Base-by-base conservation (phyloP, 2,797 vertebrate species). In the Dicrostonyx torquatus region DNA sequence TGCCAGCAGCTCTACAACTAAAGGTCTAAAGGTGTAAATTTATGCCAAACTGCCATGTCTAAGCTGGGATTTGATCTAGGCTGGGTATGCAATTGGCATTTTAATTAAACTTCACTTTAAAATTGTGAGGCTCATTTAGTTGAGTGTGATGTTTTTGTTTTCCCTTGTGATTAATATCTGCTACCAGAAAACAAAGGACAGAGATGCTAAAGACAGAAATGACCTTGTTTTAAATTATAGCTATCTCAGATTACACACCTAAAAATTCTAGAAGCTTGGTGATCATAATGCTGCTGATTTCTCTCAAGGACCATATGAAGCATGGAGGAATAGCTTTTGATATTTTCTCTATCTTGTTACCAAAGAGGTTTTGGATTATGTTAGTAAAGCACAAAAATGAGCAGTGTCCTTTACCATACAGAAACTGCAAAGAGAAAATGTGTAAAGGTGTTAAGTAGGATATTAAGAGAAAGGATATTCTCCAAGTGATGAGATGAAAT, bases 341-440 rank as follows among this genome's bases (percentile, higher is more conserved):
- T 64, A 80, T 50, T 75, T 18, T 53, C 34, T 62, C 31, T 4
- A 29, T 26, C 20, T 79, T 50, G 11, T 15, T 58, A 6, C 60
- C 29, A 66, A 68, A 31, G 87, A 95, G 91, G 24, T 26, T n/a
- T 34, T 87, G 37, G 6, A 87, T 94, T 34, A 68, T 60, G 7
- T 91, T 94, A 34, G 8, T 79, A 29, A 91, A 83, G 48, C 15
- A 31, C 55, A 73, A 93, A 93, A 85, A 62, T 43, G 31, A 17
- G 22, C 62, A 48, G 6, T 13, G 24, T 14, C 31, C 4, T 70
- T 94, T 53, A 10, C 1, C 73, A 20, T 11, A 50, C 26, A 86
- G 0, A 78, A 78, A 43, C 34, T 48, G 6, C 66, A 66, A 87
- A 73, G 34, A 91, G 43, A 90, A 93, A 87, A 88, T 2, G 2